A percentile compares a stretch with the other conserved stretches of the same genome.
These are phyloP conservation scores for Lithophane leautieri DNA, from an alignment of 2,888 invertebrate species.

Conservation along the genomic window DNA sequence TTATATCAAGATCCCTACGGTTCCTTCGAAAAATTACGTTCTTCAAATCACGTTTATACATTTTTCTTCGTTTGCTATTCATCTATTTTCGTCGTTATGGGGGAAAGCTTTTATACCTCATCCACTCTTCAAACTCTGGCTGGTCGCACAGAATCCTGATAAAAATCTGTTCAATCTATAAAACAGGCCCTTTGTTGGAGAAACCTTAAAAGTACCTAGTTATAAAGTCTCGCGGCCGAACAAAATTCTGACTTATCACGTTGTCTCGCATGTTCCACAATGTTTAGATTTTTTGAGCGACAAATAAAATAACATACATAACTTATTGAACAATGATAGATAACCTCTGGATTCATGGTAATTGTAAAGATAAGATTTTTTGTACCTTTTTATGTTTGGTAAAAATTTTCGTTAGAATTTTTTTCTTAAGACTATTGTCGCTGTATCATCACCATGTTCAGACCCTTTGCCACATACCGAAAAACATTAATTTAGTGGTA, in stretches of 20 bases:
- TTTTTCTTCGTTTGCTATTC: neutral
- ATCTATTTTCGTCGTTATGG: neutral
- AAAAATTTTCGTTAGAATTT: neutral
- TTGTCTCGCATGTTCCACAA: constrained; percentile 13
- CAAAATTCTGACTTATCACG: constrained; percentile 29
- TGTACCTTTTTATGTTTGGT: neutral
- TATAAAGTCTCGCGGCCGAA: constrained; percentile 25
- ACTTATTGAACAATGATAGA: constrained; percentile 20
- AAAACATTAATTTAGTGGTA: neutral
- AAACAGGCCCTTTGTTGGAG: neutral
- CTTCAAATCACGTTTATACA: neutral
- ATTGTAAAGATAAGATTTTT: constrained; percentile 31
- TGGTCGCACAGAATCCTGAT: constrained; percentile 10
- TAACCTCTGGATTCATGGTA: constrained; percentile 22
- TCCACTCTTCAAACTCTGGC: neutral
- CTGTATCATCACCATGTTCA: neutral
- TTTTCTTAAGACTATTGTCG: constrained; percentile 18
- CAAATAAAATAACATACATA: constrained; percentile 23
- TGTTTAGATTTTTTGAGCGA: constrained; percentile 25
- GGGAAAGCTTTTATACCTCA: neutral
- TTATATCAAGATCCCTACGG: neutral
- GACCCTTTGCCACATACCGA: neutral
- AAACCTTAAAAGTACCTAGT: constrained; percentile 24
- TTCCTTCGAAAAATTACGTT: constrained; percentile 1
- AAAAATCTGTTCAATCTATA: constrained; percentile 8